Percentiles rank a stretch among this genome's conserved stretches.
phyloP scores from a whole-genome alignment of 37 sponge, comb jelly and placozoan species.

The Ianthella basta region DNA sequence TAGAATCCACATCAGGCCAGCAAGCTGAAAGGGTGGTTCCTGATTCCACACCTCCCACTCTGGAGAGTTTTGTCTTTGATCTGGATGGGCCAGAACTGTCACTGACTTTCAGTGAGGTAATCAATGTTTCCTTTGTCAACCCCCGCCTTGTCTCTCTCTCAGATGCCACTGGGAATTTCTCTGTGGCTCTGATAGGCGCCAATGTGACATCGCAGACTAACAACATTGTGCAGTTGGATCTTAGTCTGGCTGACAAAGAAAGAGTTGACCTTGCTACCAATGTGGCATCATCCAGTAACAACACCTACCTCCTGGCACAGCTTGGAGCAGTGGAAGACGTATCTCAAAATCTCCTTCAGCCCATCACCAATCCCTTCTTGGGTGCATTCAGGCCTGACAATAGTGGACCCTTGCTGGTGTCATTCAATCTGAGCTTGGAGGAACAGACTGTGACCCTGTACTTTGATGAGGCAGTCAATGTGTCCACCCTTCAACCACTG shows the following conservation, averaged over 20 bases:
- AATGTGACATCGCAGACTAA: slow-evolving; percentile 33
- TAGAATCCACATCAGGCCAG: slow-evolving; percentile 17
- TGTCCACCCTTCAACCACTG: slow-evolving; percentile 50
- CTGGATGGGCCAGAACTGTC: slow-evolving; percentile 48
- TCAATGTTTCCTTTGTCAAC: slow-evolving; percentile 52
- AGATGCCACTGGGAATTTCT: slow-evolving; percentile 8
- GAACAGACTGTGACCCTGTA: slow-evolving; percentile 46
- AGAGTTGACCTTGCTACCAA: slow-evolving; percentile 40
- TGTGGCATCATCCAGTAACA: slow-evolving; percentile 64
- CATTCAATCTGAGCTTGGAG: slow-evolving; percentile 70
- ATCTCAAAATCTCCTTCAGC: slow-evolving; percentile 46
- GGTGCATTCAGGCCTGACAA: slow-evolving; percentile 56
- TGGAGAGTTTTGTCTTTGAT: slow-evolving; percentile 64
- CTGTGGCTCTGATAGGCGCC: slow-evolving; percentile 51
- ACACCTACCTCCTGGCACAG: slow-evolving; percentile 74
- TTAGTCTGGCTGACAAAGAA: slow-evolving; percentile 73
- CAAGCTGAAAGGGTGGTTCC: slow-evolving; percentile 29
- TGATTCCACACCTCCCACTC: slow-evolving; percentile 63
- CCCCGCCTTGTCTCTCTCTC: slow-evolving; percentile 34
- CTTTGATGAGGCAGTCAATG: slow-evolving; percentile 84
- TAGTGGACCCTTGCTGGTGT: slow-evolving; percentile 55
- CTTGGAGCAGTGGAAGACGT: slow-evolving; percentile 71
- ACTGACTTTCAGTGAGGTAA: slow-evolving; percentile 88
- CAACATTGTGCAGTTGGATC: slow-evolving; percentile 61
- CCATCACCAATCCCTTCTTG: slow-evolving; percentile 6